A percentile compares a stretch with the other conserved stretches of the same genome.
phyloP scores from a whole-genome alignment of 2,888 invertebrate species.

The Xestia rhomboidea region DNA sequence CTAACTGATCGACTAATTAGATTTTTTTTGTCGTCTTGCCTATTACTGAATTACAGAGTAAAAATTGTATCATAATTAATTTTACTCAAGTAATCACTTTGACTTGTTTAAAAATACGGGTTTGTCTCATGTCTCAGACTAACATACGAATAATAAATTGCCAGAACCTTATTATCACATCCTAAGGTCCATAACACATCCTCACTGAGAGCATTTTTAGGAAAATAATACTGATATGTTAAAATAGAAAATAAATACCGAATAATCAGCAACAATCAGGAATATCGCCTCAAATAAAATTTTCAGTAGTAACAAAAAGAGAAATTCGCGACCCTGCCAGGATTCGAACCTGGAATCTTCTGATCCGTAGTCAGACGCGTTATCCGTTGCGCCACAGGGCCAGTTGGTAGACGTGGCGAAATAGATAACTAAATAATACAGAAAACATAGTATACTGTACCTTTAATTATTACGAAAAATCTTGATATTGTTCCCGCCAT shows the following conservation, averaged over 20 bases:
- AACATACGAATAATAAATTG: too few species aligned
- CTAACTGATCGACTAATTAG: too few species aligned
- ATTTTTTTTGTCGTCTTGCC: too few species aligned
- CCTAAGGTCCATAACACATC: too few species aligned
- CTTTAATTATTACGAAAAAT: neutral
- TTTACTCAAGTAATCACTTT: neutral
- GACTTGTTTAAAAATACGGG: too few species aligned
- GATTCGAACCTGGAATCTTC: constrained; percentile 93
- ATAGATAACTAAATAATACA: constrained; percentile 30
- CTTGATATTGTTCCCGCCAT: neutral
- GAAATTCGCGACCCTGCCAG: constrained; percentile 89
- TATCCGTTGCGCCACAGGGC: constrained; percentile 93
- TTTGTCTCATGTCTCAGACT: too few species aligned
- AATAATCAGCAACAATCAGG: neutral
- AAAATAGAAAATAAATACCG: neutral
- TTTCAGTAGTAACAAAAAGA: constrained; percentile 39
- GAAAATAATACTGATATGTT: neutral
- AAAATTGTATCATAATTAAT: neutral
- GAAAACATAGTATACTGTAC: too few species aligned
- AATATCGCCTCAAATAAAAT: neutral
- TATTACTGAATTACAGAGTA: neutral
- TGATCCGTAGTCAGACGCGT: constrained; percentile 94
- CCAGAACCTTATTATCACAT: neutral
- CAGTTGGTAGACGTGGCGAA: constrained; percentile 60
- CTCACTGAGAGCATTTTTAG: neutral